Evolutionary conservation across 1,140 invertebrate species (phyloP).

Genomic region (Diachasmimorpha longicaudata): DNA sequence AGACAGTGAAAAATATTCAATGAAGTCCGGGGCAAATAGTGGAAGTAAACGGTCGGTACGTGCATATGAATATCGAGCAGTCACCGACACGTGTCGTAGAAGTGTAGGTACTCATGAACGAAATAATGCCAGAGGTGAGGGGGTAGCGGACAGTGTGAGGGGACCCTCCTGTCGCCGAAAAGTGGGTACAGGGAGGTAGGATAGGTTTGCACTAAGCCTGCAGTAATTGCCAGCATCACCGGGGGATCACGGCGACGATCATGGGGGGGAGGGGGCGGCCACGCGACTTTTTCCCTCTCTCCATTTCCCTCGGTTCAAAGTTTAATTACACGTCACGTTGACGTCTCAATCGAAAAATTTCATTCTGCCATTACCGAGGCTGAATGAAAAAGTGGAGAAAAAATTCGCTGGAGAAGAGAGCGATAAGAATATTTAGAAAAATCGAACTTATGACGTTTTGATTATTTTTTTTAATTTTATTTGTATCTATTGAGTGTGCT

Average conservation of each 20-base stretch:
- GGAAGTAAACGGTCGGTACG: neutral
- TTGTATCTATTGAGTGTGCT: too few species aligned
- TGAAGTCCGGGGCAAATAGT: neutral
- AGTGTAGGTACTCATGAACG: constrained; percentile 38
- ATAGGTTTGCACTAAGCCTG: constrained; percentile 46
- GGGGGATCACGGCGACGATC: constrained; percentile 50
- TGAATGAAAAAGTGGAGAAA: neutral
- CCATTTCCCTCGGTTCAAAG: constrained; percentile 27
- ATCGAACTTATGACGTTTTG: too few species aligned
- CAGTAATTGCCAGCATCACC: constrained; percentile 57
- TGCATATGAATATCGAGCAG: constrained; percentile 42
- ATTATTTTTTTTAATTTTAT: too few species aligned
- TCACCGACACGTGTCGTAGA: constrained; percentile 44
- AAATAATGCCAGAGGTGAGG: constrained; percentile 28
- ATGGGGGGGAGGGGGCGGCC: constrained; percentile 33
- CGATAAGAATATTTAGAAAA: too few species aligned
- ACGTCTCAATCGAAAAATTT: constrained; percentile 20
- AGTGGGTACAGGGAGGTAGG: neutral
- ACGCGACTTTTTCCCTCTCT: constrained; percentile 28
- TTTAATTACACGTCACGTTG: constrained; percentile 58
- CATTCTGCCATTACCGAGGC: neutral
- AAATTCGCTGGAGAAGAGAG: neutral
- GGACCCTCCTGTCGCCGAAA: constrained; percentile 26
- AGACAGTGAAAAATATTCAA: too few species aligned
- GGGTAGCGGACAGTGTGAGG: constrained; percentile 36